A percentile compares a stretch with the other conserved stretches of the same genome.
These are phyloP conservation scores for Echeneis naucrates DNA, from an alignment of 2,797 vertebrate species.

Conservation along the genomic window DNA sequence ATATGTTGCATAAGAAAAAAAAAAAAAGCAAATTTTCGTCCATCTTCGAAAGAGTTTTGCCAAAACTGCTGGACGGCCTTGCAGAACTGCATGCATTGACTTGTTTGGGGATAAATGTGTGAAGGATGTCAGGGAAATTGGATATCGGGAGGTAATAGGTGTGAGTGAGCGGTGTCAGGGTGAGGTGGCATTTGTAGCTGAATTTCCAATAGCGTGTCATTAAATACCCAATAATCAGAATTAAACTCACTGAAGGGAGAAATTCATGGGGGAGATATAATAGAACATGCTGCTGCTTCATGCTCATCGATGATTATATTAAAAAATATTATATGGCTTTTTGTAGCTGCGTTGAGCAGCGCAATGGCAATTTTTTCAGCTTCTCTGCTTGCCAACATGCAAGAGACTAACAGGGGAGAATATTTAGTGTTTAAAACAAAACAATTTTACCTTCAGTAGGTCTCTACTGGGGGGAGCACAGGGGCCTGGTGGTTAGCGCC, in stretches of 20 bases:
- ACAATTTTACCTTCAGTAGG: neutral
- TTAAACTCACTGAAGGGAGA: no score
- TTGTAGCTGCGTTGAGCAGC: neutral
- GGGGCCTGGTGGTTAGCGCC: no score
- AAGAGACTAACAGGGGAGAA: neutral
- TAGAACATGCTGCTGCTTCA: neutral
- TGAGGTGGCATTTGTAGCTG: neutral
- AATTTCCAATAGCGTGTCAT: slow-evolving; percentile 2
- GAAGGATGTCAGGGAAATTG: slow-evolving; percentile 10
- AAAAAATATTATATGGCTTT: neutral
- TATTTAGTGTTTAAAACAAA: no score
- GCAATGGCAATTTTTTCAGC: neutral
- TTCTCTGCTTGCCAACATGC: neutral
- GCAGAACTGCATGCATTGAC: neutral
- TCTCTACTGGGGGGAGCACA: no score
- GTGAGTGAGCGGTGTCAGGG: slow-evolving; percentile 9
- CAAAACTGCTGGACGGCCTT: neutral
- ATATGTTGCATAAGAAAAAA: neutral
- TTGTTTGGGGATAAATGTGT: slow-evolving; percentile 5
- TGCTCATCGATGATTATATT: neutral
- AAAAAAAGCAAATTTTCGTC: no score
- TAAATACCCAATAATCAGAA: neutral
- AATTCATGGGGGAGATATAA: neutral
- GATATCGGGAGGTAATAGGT: slow-evolving; percentile 7
- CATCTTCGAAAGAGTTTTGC: neutral